Evolutionary conservation across 2,113 vertebrate genomes (phyloP), one percentile per base, ranked within the genome.

Genomic region (Trogon surrucura): DNA sequence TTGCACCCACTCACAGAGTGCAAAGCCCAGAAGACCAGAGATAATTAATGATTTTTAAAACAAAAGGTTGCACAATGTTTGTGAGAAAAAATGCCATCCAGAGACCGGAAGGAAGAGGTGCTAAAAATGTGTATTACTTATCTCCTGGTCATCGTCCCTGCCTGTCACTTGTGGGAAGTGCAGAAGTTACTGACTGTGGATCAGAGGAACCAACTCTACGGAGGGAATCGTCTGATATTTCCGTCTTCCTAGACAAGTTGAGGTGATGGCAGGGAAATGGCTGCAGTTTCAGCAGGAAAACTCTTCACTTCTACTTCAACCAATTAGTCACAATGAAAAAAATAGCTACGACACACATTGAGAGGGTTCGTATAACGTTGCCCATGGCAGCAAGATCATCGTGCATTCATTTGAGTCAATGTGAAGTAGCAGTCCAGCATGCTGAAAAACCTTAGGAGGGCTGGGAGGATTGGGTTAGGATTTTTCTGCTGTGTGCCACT

Each of bases 291-390:
- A 64, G 2, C 0, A 13, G 18, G 45, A 88, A 84, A 18, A 3
- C 8, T 6, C 16, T 41, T 87, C 51, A 50, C 22, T 79, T 65
- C 60, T 87, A 29, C 38, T 89, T 78, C 18, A 85, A 48, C 34
- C 32, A 48, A 0, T 84, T 84, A 74, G 15, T 53, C 61, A 61
- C 34, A 60, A 23, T 4, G n/a, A 36, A 44, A 38, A 82, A 85
- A 91, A 51, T 9, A 61, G 4, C 36, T 80, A n/a, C 48, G 80
- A 56, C 27, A 66, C 9, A 62, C n/a, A 73, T n/a, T 25, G 36
- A 66, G 4, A 44, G 0, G 5, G 27, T 51, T 93, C 26, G 23
- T 56, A 4, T 41, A 30, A 61, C 13, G 27, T 80, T 0, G 0
- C 29, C 7, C 30, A n/a, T n/a, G 62, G 53, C 51, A 66, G n/a